Evolutionary conservation across 2,797 vertebrate genomes (phyloP).

Genomic region (Sebastes oblongus): DNA sequence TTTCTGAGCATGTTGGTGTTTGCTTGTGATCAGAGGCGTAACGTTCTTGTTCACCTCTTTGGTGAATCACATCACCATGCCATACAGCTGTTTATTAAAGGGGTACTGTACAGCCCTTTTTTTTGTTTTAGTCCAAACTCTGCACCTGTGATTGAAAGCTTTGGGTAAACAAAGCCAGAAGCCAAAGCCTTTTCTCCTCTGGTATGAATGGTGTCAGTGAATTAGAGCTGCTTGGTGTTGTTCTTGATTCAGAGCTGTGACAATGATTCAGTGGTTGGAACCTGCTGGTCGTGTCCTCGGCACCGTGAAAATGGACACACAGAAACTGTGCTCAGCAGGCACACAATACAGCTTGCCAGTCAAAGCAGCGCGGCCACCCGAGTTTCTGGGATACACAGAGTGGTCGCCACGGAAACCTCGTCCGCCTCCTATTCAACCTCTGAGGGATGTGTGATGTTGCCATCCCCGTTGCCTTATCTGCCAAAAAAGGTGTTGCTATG

Average conservation of each 20-base stretch:
- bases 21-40: neutral
- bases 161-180: neutral
- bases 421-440: slow-evolving; percentile 25
- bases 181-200: slow-evolving; percentile 14
- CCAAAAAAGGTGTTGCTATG: slow-evolving; percentile 5
- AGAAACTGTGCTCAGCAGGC: slow-evolving; percentile 26
- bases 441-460: slow-evolving; percentile 34
- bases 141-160: slow-evolving; percentile 38
- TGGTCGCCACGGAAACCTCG: slow-evolving; percentile 52
- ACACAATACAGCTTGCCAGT: slow-evolving; percentile 55
- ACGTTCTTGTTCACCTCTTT: neutral
- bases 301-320: slow-evolving; percentile 38
- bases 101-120: neutral
- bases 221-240: neutral
- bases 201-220: slow-evolving; percentile 24
- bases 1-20: neutral
- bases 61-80: neutral
- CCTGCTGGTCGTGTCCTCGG: slow-evolving; percentile 36
- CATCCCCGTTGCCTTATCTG: neutral
- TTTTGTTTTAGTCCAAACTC: neutral
- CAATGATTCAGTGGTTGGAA: slow-evolving; percentile 45
- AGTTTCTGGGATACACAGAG: slow-evolving; percentile 59
- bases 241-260: slow-evolving; percentile 29
- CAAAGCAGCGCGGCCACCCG: slow-evolving; percentile 14
- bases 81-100: neutral